Evolutionary conservation across 1,140 invertebrate species (phyloP).

Genomic region (Glossosoma conforme): DNA sequence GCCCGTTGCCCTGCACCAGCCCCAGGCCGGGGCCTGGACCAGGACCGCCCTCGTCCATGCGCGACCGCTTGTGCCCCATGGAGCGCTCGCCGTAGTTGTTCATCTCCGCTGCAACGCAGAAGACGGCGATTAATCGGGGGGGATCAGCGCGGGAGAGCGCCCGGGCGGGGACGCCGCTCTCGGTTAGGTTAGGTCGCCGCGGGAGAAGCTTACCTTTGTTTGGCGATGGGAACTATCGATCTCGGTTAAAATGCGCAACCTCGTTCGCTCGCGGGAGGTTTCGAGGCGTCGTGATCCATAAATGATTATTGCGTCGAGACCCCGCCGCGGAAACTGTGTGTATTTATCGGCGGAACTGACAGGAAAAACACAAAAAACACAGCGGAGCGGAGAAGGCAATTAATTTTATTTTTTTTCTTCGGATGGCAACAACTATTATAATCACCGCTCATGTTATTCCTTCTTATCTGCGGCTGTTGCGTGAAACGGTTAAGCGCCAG

Average conservation of each 20-base stretch:
- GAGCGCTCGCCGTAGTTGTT: slow-evolving; percentile 51
- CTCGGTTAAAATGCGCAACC: slow-evolving; percentile 23
- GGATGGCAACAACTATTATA: slow-evolving; percentile 21
- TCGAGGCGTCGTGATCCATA: slow-evolving; percentile 20
- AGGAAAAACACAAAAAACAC: slow-evolving; percentile 27
- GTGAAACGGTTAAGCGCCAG: no score
- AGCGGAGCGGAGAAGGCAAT: slow-evolving; percentile 20
- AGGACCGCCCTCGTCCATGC: slow-evolving; percentile 50
- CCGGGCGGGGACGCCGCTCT: slow-evolving; percentile 49
- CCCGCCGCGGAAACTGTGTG: slow-evolving; percentile 16
- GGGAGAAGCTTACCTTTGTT: slow-evolving; percentile 48
- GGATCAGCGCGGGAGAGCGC: slow-evolving; percentile 39
- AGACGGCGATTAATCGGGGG: background rate
- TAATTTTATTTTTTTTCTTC: slow-evolving; percentile 26
- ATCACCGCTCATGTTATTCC: slow-evolving; percentile 23
- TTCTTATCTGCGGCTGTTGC: slow-evolving; percentile 11
- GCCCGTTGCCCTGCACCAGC: slow-evolving; percentile 48
- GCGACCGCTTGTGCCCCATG: slow-evolving; percentile 49
- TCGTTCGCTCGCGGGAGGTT: slow-evolving; percentile 14
- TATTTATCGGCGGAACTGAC: slow-evolving; percentile 24
- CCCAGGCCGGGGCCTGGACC: no score
- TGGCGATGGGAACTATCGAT: slow-evolving; percentile 25
- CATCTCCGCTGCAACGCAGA: slow-evolving; percentile 37
- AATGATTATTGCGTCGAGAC: slow-evolving; percentile 7
- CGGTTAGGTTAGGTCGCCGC: slow-evolving; percentile 45